Evolutionary conservation across 2,113 vertebrate genomes (phyloP).

Genomic region (Etheostoma cragini): DNA sequence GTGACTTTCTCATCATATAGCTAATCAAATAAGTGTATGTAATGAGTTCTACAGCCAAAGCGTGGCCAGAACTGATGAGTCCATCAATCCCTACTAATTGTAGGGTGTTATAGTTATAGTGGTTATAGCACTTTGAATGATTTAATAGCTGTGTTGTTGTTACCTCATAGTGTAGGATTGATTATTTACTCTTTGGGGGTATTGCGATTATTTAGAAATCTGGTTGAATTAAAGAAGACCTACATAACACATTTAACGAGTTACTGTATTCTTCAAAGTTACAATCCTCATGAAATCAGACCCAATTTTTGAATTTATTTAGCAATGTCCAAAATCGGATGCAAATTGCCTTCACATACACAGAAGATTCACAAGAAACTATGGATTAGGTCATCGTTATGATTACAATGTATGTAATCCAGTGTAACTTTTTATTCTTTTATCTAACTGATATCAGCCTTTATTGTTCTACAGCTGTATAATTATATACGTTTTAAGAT

Average conservation of each 20-base stretch:
- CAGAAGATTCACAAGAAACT: neutral
- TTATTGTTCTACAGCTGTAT: no score
- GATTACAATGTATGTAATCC: no score
- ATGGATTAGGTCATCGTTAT: no score
- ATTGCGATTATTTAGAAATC: neutral
- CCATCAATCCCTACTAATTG: neutral
- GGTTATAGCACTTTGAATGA: neutral
- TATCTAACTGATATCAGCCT: no score
- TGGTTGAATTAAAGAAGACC: neutral
- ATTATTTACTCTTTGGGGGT: no score
- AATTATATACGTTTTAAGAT: no score
- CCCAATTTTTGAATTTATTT: no score
- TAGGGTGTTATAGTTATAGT: no score
- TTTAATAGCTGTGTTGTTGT: neutral
- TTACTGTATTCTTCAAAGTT: neutral
- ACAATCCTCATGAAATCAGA: neutral
- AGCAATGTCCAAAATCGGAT: neutral
- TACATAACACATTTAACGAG: neutral
- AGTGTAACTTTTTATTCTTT: no score
- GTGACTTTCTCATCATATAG: neutral
- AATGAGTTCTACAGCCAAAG: neutral
- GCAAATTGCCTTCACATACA: neutral
- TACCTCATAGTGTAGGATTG: no score
- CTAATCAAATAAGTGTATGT: conserved; percentile 8
- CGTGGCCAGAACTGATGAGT: neutral